Percentiles rank a stretch among this genome's conserved stretches.
Conservation (phyloP, 2,888 invertebrate species). For the Malthinus flaveolus region DNA sequence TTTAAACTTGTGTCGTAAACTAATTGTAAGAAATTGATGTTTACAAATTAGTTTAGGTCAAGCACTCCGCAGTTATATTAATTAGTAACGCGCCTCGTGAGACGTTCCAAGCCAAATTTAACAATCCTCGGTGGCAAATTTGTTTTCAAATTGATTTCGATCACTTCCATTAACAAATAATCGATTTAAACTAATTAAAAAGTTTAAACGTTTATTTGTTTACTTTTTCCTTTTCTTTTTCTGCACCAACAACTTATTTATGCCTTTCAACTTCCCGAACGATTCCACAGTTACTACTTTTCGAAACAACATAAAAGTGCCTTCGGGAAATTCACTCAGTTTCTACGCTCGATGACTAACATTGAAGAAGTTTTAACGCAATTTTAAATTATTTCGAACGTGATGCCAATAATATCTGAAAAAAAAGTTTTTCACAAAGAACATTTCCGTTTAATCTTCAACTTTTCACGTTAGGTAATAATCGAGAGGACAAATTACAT, state of each 20-base stretch:
- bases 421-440: not conserved
- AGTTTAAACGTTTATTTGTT: conserved; percentile 5
- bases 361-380: conserved; percentile 14
- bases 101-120: not conserved
- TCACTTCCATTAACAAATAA: too few species aligned
- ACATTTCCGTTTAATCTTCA: not conserved
- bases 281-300: conserved; percentile 11
- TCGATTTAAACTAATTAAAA: not conserved
- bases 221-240: conserved; percentile 3
- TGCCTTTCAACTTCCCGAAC: conserved; percentile 16
- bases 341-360: conserved; percentile 7
- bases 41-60: conserved; percentile 5
- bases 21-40: conserved; percentile 3
- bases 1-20: too few species aligned
- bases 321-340: conserved; percentile 16
- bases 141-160: not conserved
- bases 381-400: conserved; percentile 6
- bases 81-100: not conserved
- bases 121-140: not conserved
- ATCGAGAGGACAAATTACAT: too few species aligned
- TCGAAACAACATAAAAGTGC: conserved; percentile 19
- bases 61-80: conserved; percentile 5
- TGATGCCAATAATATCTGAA: conserved; percentile 3
- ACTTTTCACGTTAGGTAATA: not conserved
- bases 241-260: conserved; percentile 6